A percentile compares a stretch with the other conserved stretches of the same genome.
phyloP scores from a whole-genome alignment of 2,888 invertebrate genomes.

The Oligia latruncula region DNA sequence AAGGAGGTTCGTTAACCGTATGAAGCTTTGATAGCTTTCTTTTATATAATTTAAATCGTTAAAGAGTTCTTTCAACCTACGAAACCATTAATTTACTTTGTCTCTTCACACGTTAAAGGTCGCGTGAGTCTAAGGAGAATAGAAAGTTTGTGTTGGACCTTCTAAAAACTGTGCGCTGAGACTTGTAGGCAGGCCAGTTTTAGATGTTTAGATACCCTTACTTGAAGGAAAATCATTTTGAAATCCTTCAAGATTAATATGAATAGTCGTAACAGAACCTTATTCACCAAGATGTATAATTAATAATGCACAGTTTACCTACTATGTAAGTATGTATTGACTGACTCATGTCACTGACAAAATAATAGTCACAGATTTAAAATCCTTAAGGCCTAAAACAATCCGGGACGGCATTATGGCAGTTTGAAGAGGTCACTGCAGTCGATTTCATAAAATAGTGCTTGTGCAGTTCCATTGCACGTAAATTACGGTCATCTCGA shows the following conservation, averaged over 20 bases:
- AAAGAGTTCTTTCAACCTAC: neutral
- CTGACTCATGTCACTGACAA: no score
- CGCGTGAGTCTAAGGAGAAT: neutral
- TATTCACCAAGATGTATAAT: neutral
- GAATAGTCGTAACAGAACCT: neutral
- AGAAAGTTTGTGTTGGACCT: neutral
- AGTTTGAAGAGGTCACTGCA: neutral
- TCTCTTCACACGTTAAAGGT: neutral
- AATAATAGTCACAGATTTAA: neutral
- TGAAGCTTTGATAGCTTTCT: constrained; percentile 10
- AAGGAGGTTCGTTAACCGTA: neutral
- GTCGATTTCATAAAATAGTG: neutral
- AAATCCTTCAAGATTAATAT: neutral
- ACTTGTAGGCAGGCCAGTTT: neutral
- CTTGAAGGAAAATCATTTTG: neutral
- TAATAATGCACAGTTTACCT: neutral
- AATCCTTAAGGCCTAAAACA: neutral
- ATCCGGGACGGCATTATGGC: neutral
- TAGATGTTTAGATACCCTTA: constrained; percentile 2
- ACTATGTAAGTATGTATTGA: neutral
- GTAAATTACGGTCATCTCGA: no score
- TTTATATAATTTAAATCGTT: neutral
- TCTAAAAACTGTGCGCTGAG: neutral
- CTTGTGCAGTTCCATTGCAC: neutral
- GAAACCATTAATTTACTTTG: neutral